Conservation (phyloP, 37 sponge, comb jelly and placozoan species). For the Amphimedon queenslandica region DNA sequence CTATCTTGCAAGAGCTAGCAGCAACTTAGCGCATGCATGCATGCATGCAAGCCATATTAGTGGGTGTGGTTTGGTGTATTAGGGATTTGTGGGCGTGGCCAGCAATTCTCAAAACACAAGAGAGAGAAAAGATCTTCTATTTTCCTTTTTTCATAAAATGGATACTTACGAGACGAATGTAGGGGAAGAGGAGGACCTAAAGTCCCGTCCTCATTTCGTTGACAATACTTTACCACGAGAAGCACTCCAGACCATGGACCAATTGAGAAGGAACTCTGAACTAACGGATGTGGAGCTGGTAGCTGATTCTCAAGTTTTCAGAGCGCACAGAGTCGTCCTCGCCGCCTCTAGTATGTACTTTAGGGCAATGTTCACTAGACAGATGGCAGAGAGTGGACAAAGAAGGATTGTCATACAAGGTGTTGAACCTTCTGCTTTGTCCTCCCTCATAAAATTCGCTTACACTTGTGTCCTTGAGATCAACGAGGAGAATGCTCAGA, state of each 20-base stretch:
- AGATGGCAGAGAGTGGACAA: constrained; percentile 88
- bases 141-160: too few species aligned
- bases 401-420: constrained; percentile 72
- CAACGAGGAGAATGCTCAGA: constrained; percentile 79
- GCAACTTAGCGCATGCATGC: too few species aligned
- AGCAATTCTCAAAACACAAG: too few species aligned
- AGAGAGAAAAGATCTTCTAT: too few species aligned
- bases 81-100: too few species aligned
- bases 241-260: constrained; percentile 72
- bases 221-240: constrained; percentile 72
- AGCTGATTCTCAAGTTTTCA: constrained; percentile 44
- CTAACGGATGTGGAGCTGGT: constrained; percentile 81
- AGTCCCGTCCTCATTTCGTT: constrained; percentile 53
- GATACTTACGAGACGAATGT: too few species aligned
- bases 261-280: constrained; percentile 74
- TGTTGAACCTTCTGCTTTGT: constrained; percentile 67
- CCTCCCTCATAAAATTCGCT: constrained; percentile 73
- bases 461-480: constrained; percentile 75
- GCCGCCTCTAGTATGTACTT: constrained; percentile 87
- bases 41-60: too few species aligned
- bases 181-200: too few species aligned
- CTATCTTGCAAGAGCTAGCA: too few species aligned
- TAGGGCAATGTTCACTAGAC: constrained; percentile 81
- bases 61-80: too few species aligned
- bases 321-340: constrained; percentile 79